These are phyloP conservation scores for Muraenolepis orangiensis DNA, from an alignment of 2,797 vertebrate genomes.

Conservation along the genomic window DNA sequence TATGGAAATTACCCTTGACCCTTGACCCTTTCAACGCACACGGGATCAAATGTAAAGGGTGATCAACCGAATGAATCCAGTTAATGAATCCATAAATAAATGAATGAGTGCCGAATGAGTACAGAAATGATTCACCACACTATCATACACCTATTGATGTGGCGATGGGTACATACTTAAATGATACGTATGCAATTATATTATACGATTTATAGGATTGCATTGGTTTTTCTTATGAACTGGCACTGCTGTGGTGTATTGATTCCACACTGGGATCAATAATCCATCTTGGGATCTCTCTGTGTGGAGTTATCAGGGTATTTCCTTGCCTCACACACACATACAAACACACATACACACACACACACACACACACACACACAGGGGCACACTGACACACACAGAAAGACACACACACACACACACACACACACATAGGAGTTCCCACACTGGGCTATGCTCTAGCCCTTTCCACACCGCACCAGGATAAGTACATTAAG, in stretches of 20 bases:
- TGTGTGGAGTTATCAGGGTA: neutral
- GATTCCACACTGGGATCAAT: constrained; percentile 1
- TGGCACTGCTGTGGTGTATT: neutral
- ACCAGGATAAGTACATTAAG: neutral
- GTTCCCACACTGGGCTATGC: neutral
- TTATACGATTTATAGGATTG: neutral
- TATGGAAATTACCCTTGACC: neutral
- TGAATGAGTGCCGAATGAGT: neutral
- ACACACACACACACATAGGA: neutral
- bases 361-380: neutral
- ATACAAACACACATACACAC: too few relatives aligned
- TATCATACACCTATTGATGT: neutral
- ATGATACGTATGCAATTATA: constrained; percentile 5
- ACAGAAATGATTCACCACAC: neutral
- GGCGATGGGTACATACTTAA: neutral
- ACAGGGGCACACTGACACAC: neutral
- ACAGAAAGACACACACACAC: neutral
- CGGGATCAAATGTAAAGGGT: neutral
- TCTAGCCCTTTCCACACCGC: neutral
- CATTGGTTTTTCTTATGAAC: constrained; percentile 9
- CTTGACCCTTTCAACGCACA: neutral
- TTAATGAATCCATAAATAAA: neutral
- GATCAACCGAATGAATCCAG: neutral
- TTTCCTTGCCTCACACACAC: too few relatives aligned
- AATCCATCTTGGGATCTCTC: neutral